Percentiles rank a stretch among this genome's conserved stretches.
Evolutionary conservation across 2,888 invertebrate species (phyloP).

Genomic region (Biston betularia): DNA sequence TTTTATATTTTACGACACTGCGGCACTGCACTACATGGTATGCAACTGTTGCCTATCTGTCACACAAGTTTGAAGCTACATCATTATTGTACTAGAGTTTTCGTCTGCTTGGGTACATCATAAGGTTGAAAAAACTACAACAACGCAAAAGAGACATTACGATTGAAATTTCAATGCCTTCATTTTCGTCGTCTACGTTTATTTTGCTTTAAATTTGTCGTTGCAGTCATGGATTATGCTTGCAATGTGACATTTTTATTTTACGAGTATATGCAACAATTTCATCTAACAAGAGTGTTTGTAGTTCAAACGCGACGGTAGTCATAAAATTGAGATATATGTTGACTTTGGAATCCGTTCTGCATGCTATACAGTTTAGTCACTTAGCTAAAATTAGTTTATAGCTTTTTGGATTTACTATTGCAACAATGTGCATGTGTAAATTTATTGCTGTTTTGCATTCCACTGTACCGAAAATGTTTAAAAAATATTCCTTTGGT

Average conservation of each 20-base stretch:
- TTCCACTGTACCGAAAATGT: constrained; percentile 1
- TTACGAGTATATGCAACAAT: constrained; percentile 19
- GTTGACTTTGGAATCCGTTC: constrained; percentile 28
- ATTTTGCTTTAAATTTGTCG: neutral
- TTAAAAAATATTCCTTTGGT: neutral
- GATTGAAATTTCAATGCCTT: neutral
- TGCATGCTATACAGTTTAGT: constrained; percentile 23
- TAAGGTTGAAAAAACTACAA: neutral
- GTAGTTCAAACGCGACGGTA: constrained; percentile 23
- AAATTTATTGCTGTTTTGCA: constrained; percentile 14
- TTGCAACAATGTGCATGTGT: constrained; percentile 26
- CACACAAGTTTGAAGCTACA: constrained; percentile 30
- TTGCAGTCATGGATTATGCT: constrained; percentile 13
- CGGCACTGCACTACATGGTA: constrained; percentile 31
- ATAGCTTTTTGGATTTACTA: constrained; percentile 26
- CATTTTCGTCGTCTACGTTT: neutral
- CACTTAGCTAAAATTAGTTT: constrained; percentile 24
- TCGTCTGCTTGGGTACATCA: constrained; percentile 6
- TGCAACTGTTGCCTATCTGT: constrained; percentile 52
- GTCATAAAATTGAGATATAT: constrained; percentile 33
- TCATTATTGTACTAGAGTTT: constrained; percentile 14
- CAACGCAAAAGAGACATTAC: neutral
- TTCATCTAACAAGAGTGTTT: constrained; percentile 17
- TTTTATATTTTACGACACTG: constrained; percentile 45
- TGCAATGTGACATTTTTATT: constrained; percentile 19